Evolutionary conservation across 2,797 vertebrate species (phyloP).

Genomic region (Remorina albescens): DNA sequence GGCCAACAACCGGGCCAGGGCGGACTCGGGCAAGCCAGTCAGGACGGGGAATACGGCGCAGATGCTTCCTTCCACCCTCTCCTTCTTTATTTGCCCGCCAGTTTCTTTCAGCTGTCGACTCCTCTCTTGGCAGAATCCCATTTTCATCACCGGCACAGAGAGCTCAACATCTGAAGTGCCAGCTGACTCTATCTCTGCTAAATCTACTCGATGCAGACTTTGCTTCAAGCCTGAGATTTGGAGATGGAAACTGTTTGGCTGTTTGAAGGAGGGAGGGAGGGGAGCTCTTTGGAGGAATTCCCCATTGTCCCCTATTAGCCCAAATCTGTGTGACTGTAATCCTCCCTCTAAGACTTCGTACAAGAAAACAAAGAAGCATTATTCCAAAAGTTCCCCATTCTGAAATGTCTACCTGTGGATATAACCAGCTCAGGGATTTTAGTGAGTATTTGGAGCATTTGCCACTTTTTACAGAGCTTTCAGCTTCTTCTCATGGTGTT

Average conservation of each 20-base stretch:
- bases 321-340: neutral
- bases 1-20: conserved; percentile 9
- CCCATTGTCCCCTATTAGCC: neutral
- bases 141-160: neutral
- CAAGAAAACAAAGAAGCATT: neutral
- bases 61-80: conserved; percentile 2
- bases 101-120: neutral
- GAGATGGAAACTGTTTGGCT: neutral
- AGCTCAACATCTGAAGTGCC: conserved; percentile 3
- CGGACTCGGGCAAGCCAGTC: conserved; percentile 24
- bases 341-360: neutral
- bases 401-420: neutral
- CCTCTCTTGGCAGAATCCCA: neutral
- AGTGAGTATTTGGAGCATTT: too few species aligned
- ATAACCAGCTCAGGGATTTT: too few species aligned
- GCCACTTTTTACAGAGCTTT: too few species aligned
- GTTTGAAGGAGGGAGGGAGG: too few species aligned
- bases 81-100: conserved; percentile 16
- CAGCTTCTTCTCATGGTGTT: too few species aligned
- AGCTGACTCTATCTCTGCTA: neutral
- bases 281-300: neutral
- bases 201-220: conserved; percentile 7
- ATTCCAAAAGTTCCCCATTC: neutral
- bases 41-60: conserved; percentile 24
- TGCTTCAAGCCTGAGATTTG: neutral